phyloP scores from a whole-genome alignment of 2,113 vertebrate species.

The Mellivora capensis region DNA sequence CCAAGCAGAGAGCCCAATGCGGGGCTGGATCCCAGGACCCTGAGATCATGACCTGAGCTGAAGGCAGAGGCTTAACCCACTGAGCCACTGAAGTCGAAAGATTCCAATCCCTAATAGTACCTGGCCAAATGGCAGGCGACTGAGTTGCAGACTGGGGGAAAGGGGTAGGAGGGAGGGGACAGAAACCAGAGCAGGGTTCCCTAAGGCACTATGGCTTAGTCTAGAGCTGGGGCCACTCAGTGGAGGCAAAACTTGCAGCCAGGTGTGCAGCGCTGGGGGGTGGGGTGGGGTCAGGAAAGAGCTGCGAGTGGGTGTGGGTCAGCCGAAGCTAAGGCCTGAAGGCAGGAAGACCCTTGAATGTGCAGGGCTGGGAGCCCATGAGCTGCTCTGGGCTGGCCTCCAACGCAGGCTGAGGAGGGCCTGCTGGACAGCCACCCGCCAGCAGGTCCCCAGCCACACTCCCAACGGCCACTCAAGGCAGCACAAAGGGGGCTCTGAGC shows the following conservation, averaged over 20 bases:
- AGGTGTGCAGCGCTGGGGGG: not conserved
- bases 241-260: not conserved
- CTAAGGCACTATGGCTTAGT: not conserved
- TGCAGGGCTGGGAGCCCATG: rapidly evolving
- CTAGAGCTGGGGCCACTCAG: not conserved
- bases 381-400: not conserved
- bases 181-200: not conserved
- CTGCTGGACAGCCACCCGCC: slow-evolving; percentile 13
- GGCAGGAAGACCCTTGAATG: not conserved
- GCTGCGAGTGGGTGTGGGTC: rapidly evolving
- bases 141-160: not conserved
- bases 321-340: not conserved
- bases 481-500: slow-evolving; percentile 69
- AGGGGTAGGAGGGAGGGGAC: not conserved
- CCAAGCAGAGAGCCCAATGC: too few relatives aligned
- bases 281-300: rapidly evolving
- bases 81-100: not conserved
- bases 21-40: too few relatives aligned
- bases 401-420: not conserved
- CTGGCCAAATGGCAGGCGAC: not conserved
- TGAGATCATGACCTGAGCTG: too few relatives aligned
- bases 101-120: not conserved
- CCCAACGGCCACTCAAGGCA: slow-evolving; percentile 64
- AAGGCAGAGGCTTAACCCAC: too few relatives aligned
- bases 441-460: slow-evolving; percentile 31